A percentile compares a stretch with the other conserved stretches of the same genome.
Evolutionary conservation across 2,888 invertebrate genomes (phyloP).

Genomic region (Sericinus montela): DNA sequence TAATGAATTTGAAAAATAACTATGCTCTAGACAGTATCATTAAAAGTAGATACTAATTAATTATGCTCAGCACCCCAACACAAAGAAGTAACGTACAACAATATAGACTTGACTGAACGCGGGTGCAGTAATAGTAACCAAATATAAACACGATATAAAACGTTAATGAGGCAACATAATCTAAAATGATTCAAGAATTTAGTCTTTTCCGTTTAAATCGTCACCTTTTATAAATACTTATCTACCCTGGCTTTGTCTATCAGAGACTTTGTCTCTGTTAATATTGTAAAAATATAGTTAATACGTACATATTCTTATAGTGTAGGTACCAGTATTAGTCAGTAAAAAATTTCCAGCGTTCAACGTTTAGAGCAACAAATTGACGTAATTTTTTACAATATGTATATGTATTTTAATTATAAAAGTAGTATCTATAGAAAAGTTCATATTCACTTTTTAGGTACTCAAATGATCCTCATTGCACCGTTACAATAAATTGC

Average conservation of each 20-base stretch:
- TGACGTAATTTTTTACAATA: neutral
- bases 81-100: constrained; percentile 42
- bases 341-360: constrained; percentile 27
- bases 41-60: constrained; percentile 33
- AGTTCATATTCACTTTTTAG: no score
- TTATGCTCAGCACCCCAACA: constrained; percentile 34
- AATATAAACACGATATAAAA: constrained; percentile 64
- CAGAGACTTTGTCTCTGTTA: constrained; percentile 69
- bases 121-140: constrained; percentile 35
- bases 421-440: no score
- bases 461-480: no score
- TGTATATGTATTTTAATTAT: neutral
- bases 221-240: constrained; percentile 71
- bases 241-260: constrained; percentile 76
- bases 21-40: constrained; percentile 41
- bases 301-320: constrained; percentile 46
- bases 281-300: constrained; percentile 68
- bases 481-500: no score
- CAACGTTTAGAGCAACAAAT: constrained; percentile 7
- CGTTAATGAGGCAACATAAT: constrained; percentile 72
- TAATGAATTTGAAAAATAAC: constrained; percentile 35
- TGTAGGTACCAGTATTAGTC: constrained; percentile 25
- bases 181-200: constrained; percentile 71
- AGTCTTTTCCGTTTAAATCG: constrained; percentile 77
- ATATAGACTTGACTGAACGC: constrained; percentile 32